Percentiles rank a stretch among this genome's conserved stretches.
Conservation (phyloP, 2,113 vertebrate genomes). For the Clarias magur region DNA sequence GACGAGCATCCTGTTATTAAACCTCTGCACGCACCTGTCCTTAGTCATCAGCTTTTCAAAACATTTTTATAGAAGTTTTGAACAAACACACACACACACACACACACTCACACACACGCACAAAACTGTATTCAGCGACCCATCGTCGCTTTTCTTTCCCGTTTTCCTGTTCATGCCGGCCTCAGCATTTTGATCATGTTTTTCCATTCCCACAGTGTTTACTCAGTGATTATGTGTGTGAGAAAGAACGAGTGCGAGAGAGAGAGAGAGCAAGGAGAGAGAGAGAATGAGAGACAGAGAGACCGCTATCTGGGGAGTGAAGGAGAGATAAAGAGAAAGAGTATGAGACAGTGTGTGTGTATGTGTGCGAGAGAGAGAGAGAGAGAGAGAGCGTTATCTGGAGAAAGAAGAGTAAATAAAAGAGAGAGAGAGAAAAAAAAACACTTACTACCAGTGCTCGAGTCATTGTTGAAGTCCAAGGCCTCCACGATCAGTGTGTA, state of each 20-base stretch:
- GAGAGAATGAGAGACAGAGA: background rate
- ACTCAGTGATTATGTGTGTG: conserved; percentile 32
- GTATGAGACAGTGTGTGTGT: background rate
- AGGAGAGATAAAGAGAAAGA: too few relatives aligned
- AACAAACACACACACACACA: conserved; percentile 52
- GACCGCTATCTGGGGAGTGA: background rate
- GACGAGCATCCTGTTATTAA: conserved; percentile 22
- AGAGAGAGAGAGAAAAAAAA: background rate
- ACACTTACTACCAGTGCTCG: conserved; percentile 80
- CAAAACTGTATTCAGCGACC: background rate
- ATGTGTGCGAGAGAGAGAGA: background rate
- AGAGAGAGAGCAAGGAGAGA: background rate
- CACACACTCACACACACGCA: conserved; percentile 44
- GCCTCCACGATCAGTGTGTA: conserved; percentile 89
- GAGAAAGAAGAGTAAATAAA: conserved; percentile 5
- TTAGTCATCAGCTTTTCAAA: conserved; percentile 44
- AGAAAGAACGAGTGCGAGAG: background rate
- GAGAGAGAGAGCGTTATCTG: background rate
- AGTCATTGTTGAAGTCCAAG: conserved; percentile 88
- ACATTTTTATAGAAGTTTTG: conserved; percentile 45
- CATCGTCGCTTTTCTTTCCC: conserved; percentile 12
- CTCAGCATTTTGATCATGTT: conserved; percentile 28
- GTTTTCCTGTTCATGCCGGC: conserved; percentile 23
- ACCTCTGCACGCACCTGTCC: conserved; percentile 50
- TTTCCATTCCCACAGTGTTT: conserved; percentile 37